Percentiles rank a stretch among this genome's conserved stretches.
Evolutionary conservation across 2,113 vertebrate genomes (phyloP).

Genomic region (Diadophis punctatus): DNA sequence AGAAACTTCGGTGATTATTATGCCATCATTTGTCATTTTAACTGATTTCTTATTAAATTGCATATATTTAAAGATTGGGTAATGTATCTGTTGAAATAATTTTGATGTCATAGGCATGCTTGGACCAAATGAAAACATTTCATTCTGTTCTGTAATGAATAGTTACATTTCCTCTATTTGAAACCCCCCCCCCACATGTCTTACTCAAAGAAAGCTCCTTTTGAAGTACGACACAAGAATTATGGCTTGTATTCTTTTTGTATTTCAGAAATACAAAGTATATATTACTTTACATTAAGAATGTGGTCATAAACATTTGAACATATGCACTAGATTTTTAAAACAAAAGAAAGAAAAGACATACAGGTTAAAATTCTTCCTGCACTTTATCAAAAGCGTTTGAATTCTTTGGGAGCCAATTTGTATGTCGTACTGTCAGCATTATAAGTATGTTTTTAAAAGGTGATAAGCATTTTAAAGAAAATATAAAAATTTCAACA

Average conservation of each 20-base stretch:
- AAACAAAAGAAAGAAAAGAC: not conserved
- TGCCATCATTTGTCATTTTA: slow-evolving; percentile 38
- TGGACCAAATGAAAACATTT: slow-evolving; percentile 10
- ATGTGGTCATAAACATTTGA: not conserved
- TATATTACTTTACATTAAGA: not conserved
- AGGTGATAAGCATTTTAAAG: not conserved
- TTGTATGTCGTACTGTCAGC: not conserved
- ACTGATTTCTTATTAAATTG: slow-evolving; percentile 41
- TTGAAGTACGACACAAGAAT: not conserved
- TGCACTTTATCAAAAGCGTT: slow-evolving; percentile 6
- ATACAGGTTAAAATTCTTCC: not conserved
- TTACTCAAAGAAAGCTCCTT: not conserved
- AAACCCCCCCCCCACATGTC: not conserved
- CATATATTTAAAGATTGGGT: slow-evolving; percentile 8
- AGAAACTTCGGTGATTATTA: slow-evolving; percentile 36
- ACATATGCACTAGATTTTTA: not conserved
- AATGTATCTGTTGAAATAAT: not conserved
- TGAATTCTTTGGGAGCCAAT: not conserved
- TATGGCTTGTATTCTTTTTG: slow-evolving; percentile 5
- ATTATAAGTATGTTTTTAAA: not conserved
- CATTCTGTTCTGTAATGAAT: not conserved
- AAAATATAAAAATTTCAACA: not conserved
- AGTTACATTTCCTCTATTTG: not conserved
- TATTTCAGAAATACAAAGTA: not conserved
- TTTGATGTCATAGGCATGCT: slow-evolving; percentile 1